These are phyloP conservation scores for Apostichopus leukothele DNA, from an alignment of 53 echinoderm and acorn worm genomes.

Conservation along the genomic window DNA sequence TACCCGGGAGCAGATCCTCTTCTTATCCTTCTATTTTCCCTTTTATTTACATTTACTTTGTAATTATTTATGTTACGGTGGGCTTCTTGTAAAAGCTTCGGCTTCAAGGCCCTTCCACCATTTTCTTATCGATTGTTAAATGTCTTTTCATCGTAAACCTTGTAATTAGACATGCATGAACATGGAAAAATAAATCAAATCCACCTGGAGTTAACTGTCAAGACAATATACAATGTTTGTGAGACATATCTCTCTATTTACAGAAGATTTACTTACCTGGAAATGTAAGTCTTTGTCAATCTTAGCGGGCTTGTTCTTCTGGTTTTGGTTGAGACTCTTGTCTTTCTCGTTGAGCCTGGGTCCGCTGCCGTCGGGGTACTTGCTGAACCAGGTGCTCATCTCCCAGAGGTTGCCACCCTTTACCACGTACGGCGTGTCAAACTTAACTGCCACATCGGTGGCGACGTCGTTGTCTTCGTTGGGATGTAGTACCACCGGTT, in stretches of 20 bases:
- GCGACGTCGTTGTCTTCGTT: constrained; percentile 26
- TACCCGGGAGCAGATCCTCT: too few relatives aligned
- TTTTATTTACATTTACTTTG: too few relatives aligned
- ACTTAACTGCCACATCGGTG: constrained; percentile 22
- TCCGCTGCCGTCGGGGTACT: constrained; percentile 54
- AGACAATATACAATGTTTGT: background rate
- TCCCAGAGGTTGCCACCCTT: constrained; percentile 68
- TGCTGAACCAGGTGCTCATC: constrained; percentile 59
- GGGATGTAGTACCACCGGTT: constrained; percentile 29
- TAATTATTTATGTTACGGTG: too few relatives aligned
- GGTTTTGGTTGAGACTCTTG: constrained; percentile 47
- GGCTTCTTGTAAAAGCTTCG: too few relatives aligned
- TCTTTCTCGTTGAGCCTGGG: constrained; percentile 25
- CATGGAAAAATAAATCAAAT: too few relatives aligned
- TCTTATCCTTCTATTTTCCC: too few relatives aligned
- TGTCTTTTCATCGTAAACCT: too few relatives aligned
- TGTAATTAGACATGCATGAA: too few relatives aligned
- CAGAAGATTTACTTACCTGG: background rate
- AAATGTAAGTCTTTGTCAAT: constrained; percentile 32
- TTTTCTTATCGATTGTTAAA: too few relatives aligned
- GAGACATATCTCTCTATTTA: too few relatives aligned
- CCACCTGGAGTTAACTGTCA: background rate
- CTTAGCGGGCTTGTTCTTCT: constrained; percentile 41
- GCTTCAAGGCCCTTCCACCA: too few relatives aligned
- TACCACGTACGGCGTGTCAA: constrained; percentile 38